Evolutionary conservation across 2,797 vertebrate genomes (phyloP).

Genomic region (Labeo calbasu): DNA sequence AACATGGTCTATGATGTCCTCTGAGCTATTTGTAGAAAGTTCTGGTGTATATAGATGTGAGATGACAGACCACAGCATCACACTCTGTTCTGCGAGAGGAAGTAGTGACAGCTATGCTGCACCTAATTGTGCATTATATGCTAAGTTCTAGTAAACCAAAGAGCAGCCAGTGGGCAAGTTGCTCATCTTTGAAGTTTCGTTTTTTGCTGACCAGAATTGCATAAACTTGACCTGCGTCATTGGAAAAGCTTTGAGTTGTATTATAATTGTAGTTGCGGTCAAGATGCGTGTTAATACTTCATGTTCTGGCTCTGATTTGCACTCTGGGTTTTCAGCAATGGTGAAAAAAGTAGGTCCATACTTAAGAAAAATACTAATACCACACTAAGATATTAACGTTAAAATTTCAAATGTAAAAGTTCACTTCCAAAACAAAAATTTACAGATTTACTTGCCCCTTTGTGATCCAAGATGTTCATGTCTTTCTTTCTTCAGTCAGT

Average conservation of each 20-base stretch:
- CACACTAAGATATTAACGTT: too few species aligned
- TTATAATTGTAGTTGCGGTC: background rate
- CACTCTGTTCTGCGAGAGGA: background rate
- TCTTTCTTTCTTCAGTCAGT: too few species aligned
- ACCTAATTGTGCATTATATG: background rate
- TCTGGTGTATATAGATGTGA: background rate
- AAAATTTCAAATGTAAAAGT: too few species aligned
- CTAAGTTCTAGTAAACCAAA: slow-evolving; percentile 13
- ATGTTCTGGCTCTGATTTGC: background rate
- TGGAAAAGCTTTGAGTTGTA: background rate
- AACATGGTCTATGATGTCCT: background rate
- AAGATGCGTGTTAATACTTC: background rate
- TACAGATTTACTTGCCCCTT: too few species aligned
- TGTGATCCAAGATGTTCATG: too few species aligned
- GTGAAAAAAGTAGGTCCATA: background rate
- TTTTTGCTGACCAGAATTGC: background rate
- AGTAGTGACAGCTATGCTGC: background rate
- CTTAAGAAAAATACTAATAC: background rate
- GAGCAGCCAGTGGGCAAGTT: background rate
- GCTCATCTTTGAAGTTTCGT: background rate
- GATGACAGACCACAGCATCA: slow-evolving; percentile 1
- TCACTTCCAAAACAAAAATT: too few species aligned
- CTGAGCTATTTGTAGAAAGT: slow-evolving; percentile 17
- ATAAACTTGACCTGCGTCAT: background rate
- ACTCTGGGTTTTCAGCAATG: background rate